Base-by-base conservation (phyloP, 2,113 vertebrate species). In the Corapipo altera region DNA sequence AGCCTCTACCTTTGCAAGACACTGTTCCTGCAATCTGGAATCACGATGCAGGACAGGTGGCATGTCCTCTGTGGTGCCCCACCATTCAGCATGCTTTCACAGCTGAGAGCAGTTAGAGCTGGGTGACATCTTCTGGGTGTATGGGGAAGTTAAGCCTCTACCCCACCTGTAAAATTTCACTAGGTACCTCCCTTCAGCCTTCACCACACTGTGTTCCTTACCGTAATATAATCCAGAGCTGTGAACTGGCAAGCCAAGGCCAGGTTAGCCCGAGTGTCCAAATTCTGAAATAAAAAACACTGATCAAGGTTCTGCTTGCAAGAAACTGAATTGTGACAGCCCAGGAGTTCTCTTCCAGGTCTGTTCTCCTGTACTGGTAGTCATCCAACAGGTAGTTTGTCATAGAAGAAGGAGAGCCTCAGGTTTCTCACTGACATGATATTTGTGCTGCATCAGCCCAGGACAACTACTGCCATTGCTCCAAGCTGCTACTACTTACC, bases 221-320 rank as follows among this genome's bases (percentile, higher is more conserved):
- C 97, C 87, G 93, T 97, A 73, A 98, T 97, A 52, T 96, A 98
- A 89, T 98, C 97, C 94, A 97, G 59, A 86, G 95, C 95, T 70
- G 97, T 96, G 80, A 98, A 96, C 61, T 97, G 94, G 33, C 82
- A 97, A 81, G 84, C 97, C 80, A 98, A 24, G 52, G 96, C 95
- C 69, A 98, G 65, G 65, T n/a, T 96, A 83, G 87, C 51, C 39
- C 58, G 95, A 44, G 97, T 97, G 18, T 97, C 97, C 91, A 98
- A 76, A 81, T 97, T 98, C 97, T 98, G 94, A 66, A 97, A 97
- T 27, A 70, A 32, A 88, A 85, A 94, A 79, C 27, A 43, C 5
- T 4, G 0, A 35, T 85, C 23, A 28, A 12, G 18, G 41, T 20
- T 84, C 48, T 88, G n/a, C 48, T 84, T 70, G 33, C 39, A 61